Base-by-base conservation (phyloP, 2,113 vertebrate species). In the Scortum barcoo region DNA sequence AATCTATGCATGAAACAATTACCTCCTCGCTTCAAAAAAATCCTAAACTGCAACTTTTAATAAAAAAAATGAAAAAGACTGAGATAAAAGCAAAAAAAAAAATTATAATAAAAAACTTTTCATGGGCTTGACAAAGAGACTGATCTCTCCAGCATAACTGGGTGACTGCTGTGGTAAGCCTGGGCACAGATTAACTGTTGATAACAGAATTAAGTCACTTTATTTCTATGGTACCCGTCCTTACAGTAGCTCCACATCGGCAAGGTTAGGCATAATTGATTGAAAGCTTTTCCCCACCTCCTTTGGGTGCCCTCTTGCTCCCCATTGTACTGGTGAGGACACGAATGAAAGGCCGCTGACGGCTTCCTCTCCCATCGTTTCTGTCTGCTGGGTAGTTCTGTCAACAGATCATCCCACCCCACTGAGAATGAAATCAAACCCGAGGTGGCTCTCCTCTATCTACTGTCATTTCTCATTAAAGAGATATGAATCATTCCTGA, bases 391-490 rank as follows among this genome's bases (percentile, higher is more conserved):
- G 80, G 75, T 89, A 82, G 87, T 76, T 90, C 88, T 89, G 85
- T 93, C 92, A 91, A 94, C 92, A 91, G 88, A 88, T 90, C 90
- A 86, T 93, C 88, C 60, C 83, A 56, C 90, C 88, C 86, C 86
- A 75, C 87, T 72, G 91, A 85, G 92, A 90, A 81, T 61, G 89
- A 86, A 91, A 86, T 90, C 86, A 76, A 89, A 90, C 76, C 87
- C 80, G 78, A 73, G 78, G 85, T 86, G 72, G 79, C 85, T 87
- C 80, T 85, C 87, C 74, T 83, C 88, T 91, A 89, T 92, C 89
- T 88, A 44, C 91, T 94, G 92, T 92, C 94, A 92, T 93, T 95
- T 93, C 92, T 93, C 93, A 93, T 92, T 93, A 91, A 83, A 85
- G 80, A 89, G 92, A 93, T 93, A 93, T 83, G 90, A 90, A 94